Percentiles rank a stretch among this genome's conserved stretches.
phyloP scores from a whole-genome alignment of 23 tunicate species.

The Diplosoma virens region DNA sequence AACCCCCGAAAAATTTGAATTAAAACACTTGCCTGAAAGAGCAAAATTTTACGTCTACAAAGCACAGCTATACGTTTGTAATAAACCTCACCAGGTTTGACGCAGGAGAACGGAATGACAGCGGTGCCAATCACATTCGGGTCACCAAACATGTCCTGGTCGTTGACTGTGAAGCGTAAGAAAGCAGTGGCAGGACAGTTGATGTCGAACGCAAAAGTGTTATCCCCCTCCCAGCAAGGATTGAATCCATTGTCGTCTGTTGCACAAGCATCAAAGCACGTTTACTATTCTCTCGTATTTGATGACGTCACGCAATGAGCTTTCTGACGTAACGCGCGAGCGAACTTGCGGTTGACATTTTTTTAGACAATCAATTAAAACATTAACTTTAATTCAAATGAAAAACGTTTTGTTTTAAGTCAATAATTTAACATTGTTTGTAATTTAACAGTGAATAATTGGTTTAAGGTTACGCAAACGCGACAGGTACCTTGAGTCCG shows the following conservation, averaged over 20 bases:
- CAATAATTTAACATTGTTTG: no score
- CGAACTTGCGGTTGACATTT: no score
- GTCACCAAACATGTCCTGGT: conserved; percentile 77
- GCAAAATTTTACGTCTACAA: no score
- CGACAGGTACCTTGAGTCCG: no score
- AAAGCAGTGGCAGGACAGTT: conserved; percentile 53
- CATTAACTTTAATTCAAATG: no score
- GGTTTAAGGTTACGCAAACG: no score
- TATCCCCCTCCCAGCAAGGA: conserved; percentile 38
- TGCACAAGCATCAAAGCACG: neutral
- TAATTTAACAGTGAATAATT: no score
- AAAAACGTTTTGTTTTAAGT: no score
- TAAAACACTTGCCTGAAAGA: no score
- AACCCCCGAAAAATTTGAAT: no score
- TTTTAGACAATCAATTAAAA: no score
- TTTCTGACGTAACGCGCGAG: neutral
- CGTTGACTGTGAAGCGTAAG: conserved; percentile 53
- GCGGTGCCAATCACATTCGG: conserved; percentile 48
- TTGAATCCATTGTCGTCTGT: conserved; percentile 72
- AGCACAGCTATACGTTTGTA: no score
- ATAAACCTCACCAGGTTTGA: conserved; percentile 62
- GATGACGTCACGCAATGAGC: neutral
- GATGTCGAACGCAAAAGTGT: conserved; percentile 41
- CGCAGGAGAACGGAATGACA: conserved; percentile 49
- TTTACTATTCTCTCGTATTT: neutral